These are phyloP conservation scores for Mormyrops boulengeri DNA, from an alignment of 2,797 vertebrate species.

Conservation along the genomic window DNA sequence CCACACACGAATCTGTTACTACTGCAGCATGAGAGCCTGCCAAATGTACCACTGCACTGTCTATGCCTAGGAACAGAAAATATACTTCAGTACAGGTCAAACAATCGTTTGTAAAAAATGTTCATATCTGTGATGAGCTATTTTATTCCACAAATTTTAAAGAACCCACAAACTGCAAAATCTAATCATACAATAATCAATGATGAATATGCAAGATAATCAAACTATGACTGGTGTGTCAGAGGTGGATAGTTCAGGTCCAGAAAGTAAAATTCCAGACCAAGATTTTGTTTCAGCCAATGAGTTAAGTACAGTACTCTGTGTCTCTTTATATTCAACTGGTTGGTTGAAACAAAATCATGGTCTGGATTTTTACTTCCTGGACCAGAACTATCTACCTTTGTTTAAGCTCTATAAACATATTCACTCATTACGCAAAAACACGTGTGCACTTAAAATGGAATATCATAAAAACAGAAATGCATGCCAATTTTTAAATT, in stretches of 20 bases:
- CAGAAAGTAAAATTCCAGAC: neutral
- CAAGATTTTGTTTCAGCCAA: neutral
- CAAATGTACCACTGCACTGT: neutral
- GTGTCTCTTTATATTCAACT: neutral
- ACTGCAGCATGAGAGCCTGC: neutral
- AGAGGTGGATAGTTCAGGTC: neutral
- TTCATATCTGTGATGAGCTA: neutral
- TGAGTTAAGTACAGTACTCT: neutral
- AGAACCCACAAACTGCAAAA: neutral
- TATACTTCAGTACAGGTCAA: neutral
- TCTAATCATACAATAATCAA: neutral
- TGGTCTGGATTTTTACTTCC: neutral
- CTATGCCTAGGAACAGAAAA: neutral
- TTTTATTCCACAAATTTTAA: neutral
- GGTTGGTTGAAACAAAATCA: neutral
- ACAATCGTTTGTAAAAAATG: neutral
- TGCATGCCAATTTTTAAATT: neutral
- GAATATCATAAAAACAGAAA: neutral
- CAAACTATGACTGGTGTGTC: neutral
- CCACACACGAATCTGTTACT: neutral
- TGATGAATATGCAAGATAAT: neutral
- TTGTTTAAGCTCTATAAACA: neutral
- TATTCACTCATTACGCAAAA: neutral
- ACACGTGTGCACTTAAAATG: neutral
- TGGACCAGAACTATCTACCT: neutral